Base-by-base conservation (phyloP, 1,140 invertebrate genomes). In the Riptortus pedestris region DNA sequence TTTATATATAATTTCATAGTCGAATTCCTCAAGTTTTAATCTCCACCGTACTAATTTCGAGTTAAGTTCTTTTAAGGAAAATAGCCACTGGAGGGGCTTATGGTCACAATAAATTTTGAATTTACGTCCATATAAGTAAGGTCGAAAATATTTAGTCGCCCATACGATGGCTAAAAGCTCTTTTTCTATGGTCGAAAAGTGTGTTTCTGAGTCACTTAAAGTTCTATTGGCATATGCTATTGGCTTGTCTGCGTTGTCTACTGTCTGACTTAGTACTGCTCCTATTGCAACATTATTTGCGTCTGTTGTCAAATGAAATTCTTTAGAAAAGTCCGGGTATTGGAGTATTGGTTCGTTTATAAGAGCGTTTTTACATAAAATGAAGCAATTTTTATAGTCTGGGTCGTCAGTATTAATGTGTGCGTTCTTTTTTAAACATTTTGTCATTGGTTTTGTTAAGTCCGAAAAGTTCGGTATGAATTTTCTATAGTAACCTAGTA, bases 161-260 rank as follows among this genome's bases (percentile, higher is more conserved):
- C 72, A 76, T 1, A 81, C 68, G 7, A 76, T 73, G 1, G 73
- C 73, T 33, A 74, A 64, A 5, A 73, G 65, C 68, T 75, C 74
- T 68, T 65, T 69, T 72, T 74, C 80, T 69, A 66, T 77, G 18
- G 68, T 72, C 61, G 63, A 71, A n/a, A n/a, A n/a, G n/a, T 68
- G 74, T 79, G 67, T 75, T 71, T 79, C 75, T 1, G 73, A 68
- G 63, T 71, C 67, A 67, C 73, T 76, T 48, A 79, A 66, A 5
- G 70, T 72, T 62, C 74, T 65, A 48, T 72, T 76, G 0, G 73
- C 73, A 65, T 74, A 79, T 2, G 70, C 70, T 24, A 76, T 72
- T 0, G 75, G 74, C 20, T 47, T 57, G 11, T 66, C 66, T 20
- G 51, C 45, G 1, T 61, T 61, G 14, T 69, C 60, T 14, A 67